These are phyloP conservation scores for Xiphorhynchus elegans DNA, from an alignment of 2,113 vertebrate genomes.

Conservation along the genomic window DNA sequence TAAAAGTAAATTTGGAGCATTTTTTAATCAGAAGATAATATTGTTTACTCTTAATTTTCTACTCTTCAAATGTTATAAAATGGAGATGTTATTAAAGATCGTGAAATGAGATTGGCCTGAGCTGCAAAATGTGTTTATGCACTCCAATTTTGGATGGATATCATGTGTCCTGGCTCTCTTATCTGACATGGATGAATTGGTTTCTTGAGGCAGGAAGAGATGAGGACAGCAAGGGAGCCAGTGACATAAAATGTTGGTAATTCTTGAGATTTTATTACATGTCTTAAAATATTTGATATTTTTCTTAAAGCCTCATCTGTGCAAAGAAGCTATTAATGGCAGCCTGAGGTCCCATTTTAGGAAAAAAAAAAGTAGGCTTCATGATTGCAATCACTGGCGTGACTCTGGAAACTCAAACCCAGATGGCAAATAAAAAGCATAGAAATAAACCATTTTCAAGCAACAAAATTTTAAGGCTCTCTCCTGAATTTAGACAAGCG, in stretches of 20 bases:
- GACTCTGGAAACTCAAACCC: background rate
- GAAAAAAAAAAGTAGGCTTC: background rate
- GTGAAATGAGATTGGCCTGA: background rate
- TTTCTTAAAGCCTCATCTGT: background rate
- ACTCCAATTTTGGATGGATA: background rate
- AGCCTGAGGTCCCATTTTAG: background rate
- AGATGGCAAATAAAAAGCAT: background rate
- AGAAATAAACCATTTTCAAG: background rate
- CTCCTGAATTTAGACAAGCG: background rate
- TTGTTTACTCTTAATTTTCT: slow-evolving; percentile 9
- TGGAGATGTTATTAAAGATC: background rate
- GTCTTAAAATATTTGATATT: background rate
- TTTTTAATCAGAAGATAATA: background rate
- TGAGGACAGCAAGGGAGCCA: background rate
- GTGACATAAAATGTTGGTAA: background rate
- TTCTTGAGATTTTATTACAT: background rate
- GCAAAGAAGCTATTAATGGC: background rate
- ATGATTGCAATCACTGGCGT: background rate
- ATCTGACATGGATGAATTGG: background rate
- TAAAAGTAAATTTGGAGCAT: background rate
- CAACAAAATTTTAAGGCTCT: background rate
- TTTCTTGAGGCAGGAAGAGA: background rate
- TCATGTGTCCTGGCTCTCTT: background rate
- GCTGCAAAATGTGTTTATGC: background rate
- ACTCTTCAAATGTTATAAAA: background rate